phyloP scores from a whole-genome alignment of 2,113 vertebrate species.

The Laticauda colubrina region DNA sequence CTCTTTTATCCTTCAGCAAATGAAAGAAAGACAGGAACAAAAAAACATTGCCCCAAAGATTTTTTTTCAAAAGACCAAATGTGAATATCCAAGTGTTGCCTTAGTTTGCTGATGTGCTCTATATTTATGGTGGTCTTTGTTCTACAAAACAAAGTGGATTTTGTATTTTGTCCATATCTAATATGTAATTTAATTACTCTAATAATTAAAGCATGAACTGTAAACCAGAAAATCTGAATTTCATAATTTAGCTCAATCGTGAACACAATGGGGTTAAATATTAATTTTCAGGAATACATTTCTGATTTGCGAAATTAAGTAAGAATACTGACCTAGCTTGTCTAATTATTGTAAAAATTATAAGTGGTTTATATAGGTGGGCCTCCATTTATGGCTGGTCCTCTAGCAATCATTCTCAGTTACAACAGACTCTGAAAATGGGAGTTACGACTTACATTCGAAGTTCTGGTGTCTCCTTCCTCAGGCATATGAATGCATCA shows the following conservation, averaged over 20 bases:
- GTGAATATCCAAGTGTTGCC: background rate
- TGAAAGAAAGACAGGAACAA: background rate
- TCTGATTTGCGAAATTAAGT: background rate
- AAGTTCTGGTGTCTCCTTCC: too few species aligned
- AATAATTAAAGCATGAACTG: background rate
- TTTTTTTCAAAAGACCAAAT: background rate
- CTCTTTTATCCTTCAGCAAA: constrained; percentile 6
- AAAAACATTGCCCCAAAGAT: background rate
- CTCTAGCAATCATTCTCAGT: too few species aligned
- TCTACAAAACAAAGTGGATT: background rate
- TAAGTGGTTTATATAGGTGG: background rate
- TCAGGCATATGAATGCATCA: too few species aligned
- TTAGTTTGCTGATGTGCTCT: background rate
- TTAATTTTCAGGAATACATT: background rate
- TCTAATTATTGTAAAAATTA: background rate
- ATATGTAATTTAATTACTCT: background rate
- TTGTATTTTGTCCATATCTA: background rate
- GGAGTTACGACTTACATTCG: too few species aligned
- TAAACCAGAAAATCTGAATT: background rate
- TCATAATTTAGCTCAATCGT: background rate
- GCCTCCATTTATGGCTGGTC: too few species aligned
- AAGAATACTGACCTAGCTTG: background rate
- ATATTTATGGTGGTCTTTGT: background rate
- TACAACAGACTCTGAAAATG: too few species aligned
- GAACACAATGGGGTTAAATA: background rate